Evolutionary conservation across 2,888 invertebrate genomes (phyloP).

Genomic region (Stenchaetothrips biformis): DNA sequence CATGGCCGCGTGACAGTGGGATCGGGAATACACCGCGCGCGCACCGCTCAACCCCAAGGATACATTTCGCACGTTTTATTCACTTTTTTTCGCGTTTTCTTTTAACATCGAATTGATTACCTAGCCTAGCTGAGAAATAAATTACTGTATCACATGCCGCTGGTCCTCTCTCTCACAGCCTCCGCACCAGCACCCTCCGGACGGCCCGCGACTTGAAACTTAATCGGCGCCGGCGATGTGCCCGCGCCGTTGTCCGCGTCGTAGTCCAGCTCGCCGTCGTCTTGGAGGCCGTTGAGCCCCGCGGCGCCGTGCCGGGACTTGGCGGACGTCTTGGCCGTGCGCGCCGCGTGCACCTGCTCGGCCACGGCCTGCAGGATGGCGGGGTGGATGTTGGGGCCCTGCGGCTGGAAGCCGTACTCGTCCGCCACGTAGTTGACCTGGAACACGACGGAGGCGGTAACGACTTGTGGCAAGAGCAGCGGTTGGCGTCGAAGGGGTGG

Average conservation of each 20-base stretch:
- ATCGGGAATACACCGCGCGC: too few relatives aligned
- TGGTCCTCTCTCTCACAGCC: neutral
- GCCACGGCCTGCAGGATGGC: conserved; percentile 41
- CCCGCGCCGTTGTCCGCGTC: conserved; percentile 8
- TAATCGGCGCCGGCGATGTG: neutral
- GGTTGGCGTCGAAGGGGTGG: conserved; percentile 43
- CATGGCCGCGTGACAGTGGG: too few relatives aligned
- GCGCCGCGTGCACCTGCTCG: conserved; percentile 37
- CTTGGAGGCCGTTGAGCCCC: conserved; percentile 12
- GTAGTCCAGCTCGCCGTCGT: conserved; percentile 21
- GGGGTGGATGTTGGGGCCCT: conserved; percentile 40
- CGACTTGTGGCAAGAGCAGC: conserved; percentile 2
- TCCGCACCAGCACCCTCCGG: neutral
- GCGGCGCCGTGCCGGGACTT: neutral
- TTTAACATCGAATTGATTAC: too few relatives aligned
- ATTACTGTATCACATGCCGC: neutral
- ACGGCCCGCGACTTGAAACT: neutral
- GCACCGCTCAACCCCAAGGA: too few relatives aligned
- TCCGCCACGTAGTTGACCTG: conserved; percentile 40
- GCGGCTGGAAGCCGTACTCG: conserved; percentile 41
- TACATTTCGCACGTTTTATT: too few relatives aligned
- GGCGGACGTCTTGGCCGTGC: conserved; percentile 9
- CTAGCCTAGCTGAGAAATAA: neutral
- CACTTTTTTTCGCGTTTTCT: too few relatives aligned
- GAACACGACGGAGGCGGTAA: conserved; percentile 34